These are phyloP conservation scores for Sebastes flavidus DNA, from an alignment of 2,797 vertebrate genomes.

Conservation along the genomic window DNA sequence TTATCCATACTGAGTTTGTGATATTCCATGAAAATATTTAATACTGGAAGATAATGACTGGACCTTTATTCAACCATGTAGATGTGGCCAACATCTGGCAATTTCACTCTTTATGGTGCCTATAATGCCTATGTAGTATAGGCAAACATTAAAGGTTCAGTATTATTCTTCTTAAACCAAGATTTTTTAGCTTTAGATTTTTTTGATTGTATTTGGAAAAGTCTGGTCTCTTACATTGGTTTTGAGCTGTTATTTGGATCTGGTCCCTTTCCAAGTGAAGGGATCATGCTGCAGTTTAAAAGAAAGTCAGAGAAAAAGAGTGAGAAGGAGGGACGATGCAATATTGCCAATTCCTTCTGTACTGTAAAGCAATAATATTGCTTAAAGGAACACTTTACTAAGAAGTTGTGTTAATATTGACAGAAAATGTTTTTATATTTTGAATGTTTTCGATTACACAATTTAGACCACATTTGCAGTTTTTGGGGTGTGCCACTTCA, in stretches of 20 bases:
- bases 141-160: slow-evolving; percentile 27
- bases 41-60: slow-evolving; percentile 13
- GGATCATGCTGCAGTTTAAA: slow-evolving; percentile 82
- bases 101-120: slow-evolving; percentile 13
- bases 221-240: slow-evolving; percentile 81
- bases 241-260: slow-evolving; percentile 81
- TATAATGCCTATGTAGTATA: slow-evolving; percentile 27
- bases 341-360: slow-evolving; percentile 68
- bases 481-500: slow-evolving; percentile 33
- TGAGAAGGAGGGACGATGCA: slow-evolving; percentile 71
- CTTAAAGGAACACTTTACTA: slow-evolving; percentile 38
- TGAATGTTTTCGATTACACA: slow-evolving; percentile 27
- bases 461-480: slow-evolving; percentile 17
- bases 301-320: slow-evolving; percentile 81
- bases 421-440: slow-evolving; percentile 3
- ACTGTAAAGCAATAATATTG: slow-evolving; percentile 36
- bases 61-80: slow-evolving; percentile 15
- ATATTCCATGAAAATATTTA: slow-evolving; percentile 22
- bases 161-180: slow-evolving; percentile 31
- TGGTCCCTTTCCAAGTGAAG: slow-evolving; percentile 82
- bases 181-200: slow-evolving; percentile 40
- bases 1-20: slow-evolving; percentile 26
- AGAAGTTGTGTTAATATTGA: slow-evolving; percentile 34
- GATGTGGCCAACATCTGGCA: slow-evolving; percentile 32
- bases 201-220: slow-evolving; percentile 70